Conservation (phyloP, 2,113 vertebrate genomes). For the Syngnathus typhle region DNA sequence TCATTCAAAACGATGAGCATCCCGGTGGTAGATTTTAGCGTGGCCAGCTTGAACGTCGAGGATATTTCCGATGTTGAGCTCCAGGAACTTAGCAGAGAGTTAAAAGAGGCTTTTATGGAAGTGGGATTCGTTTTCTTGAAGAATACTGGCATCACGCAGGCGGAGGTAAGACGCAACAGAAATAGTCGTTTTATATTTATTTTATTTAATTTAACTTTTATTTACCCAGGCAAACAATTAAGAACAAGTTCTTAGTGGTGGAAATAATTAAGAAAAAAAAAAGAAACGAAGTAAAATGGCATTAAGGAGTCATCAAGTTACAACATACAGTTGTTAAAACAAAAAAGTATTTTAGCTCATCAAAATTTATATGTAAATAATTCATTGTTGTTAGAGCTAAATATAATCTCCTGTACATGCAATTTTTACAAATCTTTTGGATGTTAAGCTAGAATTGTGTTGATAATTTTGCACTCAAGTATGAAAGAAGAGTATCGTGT, state of each 20-base stretch:
- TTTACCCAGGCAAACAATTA: no score
- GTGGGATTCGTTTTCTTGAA: constrained; percentile 67
- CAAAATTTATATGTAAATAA: neutral
- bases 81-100: constrained; percentile 24
- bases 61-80: constrained; percentile 23
- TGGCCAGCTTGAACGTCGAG: constrained; percentile 22
- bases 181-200: no score
- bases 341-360: no score
- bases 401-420: no score
- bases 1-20: constrained; percentile 52
- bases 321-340: no score
- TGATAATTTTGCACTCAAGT: no score
- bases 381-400: no score
- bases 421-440: no score
- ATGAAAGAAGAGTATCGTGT: neutral
- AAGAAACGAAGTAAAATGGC: neutral
- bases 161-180: constrained; percentile 45
- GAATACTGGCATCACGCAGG: constrained; percentile 64
- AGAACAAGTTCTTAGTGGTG: no score
- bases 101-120: constrained; percentile 54
- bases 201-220: no score
- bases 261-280: neutral
- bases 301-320: no score
- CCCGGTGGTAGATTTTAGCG: constrained; percentile 64
- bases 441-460: no score